phyloP scores from a whole-genome alignment of 2,797 vertebrate genomes.

The Chelmon rostratus region DNA sequence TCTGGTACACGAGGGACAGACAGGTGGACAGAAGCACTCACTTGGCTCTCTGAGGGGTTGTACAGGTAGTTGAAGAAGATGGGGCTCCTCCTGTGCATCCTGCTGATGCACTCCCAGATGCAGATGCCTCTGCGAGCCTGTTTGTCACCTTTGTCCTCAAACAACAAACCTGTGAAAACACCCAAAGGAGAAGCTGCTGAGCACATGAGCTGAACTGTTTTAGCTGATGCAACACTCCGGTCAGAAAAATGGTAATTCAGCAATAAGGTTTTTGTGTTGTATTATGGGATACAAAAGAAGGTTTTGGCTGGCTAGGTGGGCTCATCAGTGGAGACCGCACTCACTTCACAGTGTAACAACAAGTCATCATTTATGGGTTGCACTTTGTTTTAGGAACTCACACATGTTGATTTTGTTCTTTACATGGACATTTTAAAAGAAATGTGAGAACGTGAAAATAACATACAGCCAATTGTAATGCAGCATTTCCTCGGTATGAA shows the following conservation, averaged over 20 bases:
- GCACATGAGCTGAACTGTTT: neutral
- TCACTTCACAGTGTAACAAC: too few relatives aligned
- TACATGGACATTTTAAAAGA: neutral
- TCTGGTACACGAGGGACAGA: neutral
- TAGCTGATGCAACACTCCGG: neutral
- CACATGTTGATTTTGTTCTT: neutral
- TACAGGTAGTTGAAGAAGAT: constrained; percentile 98
- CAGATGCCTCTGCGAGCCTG: constrained; percentile 94
- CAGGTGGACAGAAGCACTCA: constrained; percentile 69
- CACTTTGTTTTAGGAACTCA: neutral
- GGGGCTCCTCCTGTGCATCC: constrained; percentile 93
- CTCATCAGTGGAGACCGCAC: neutral
- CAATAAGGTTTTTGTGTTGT: neutral
- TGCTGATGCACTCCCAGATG: constrained; percentile 97
- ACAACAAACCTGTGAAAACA: constrained; percentile 90
- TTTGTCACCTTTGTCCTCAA: constrained; percentile 98
- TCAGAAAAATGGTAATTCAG: neutral
- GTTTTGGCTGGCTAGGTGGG: neutral
- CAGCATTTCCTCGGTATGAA: constrained; percentile 18
- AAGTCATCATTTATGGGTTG: neutral
- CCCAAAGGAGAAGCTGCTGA: constrained; percentile 44
- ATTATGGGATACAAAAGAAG: neutral
- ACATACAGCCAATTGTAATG: neutral
- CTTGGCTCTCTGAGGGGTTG: constrained; percentile 90
- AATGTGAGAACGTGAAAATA: neutral